phyloP scores from a whole-genome alignment of 2,797 vertebrate species.

The Nyctibius grandis region DNA sequence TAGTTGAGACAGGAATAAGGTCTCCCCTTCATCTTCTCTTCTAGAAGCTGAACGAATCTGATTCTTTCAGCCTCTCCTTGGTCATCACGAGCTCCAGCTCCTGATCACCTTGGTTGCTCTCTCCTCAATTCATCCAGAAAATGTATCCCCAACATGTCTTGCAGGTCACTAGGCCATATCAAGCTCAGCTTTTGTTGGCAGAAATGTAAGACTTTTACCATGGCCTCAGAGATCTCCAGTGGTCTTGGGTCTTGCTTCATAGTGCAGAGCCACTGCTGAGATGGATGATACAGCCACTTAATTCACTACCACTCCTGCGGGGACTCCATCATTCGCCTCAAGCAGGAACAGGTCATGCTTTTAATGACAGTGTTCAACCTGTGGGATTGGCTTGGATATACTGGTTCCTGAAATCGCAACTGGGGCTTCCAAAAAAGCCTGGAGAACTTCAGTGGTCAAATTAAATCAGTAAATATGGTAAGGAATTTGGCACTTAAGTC shows the following conservation, averaged over 20 bases:
- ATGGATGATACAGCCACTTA: background rate
- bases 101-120: background rate
- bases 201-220: background rate
- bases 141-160: background rate
- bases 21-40: background rate
- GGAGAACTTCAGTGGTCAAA: conserved; percentile 39
- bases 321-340: background rate
- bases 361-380: conserved; percentile 6
- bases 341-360: conserved; percentile 10
- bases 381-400: background rate
- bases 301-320: background rate
- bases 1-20: background rate
- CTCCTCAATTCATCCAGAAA: background rate
- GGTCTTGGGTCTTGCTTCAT: background rate
- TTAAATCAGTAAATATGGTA: background rate
- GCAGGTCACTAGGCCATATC: background rate
- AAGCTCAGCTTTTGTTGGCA: background rate
- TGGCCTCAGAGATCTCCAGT: background rate
- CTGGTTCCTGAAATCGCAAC: background rate
- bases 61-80: background rate
- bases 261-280: background rate
- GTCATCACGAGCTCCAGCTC: background rate
- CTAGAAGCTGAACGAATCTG: background rate
- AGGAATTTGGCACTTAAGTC: background rate
- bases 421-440: conserved; percentile 1